Evolutionary conservation across 2,797 vertebrate genomes (phyloP).

Genomic region (Argya squamiceps): DNA sequence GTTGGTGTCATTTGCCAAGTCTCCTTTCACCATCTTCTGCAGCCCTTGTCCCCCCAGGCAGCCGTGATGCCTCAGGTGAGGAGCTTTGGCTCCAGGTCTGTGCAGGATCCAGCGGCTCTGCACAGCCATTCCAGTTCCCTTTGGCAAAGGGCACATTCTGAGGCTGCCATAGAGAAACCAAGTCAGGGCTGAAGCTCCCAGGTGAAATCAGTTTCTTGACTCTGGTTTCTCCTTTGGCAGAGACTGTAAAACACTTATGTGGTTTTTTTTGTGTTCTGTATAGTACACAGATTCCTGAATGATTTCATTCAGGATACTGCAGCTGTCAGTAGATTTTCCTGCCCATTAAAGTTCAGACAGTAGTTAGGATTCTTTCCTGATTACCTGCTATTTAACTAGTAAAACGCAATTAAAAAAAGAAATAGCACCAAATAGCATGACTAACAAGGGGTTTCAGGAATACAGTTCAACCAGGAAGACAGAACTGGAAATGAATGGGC

Average conservation of each 20-base stretch:
- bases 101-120: not conserved
- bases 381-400: not conserved
- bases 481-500: not conserved
- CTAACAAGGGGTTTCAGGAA: not conserved
- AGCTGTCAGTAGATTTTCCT: not conserved
- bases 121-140: not conserved
- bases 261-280: not conserved
- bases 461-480: not conserved
- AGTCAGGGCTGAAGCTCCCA: not conserved
- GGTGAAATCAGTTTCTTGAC: not conserved
- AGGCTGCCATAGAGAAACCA: not conserved
- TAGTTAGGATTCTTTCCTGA: not conserved
- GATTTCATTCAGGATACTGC: not conserved
- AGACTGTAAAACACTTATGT: not conserved
- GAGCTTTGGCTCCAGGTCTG: not conserved
- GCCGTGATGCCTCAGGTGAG: accelerated
- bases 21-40: not conserved
- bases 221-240: not conserved
- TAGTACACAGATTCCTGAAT: not conserved
- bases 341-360: not conserved
- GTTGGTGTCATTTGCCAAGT: not conserved
- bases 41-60: not conserved
- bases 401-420: not conserved
- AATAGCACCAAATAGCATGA: not conserved
- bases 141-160: not conserved